These are phyloP conservation scores for Ormyrus labotus DNA, from an alignment of 2,888 invertebrate species.

Conservation along the genomic window DNA sequence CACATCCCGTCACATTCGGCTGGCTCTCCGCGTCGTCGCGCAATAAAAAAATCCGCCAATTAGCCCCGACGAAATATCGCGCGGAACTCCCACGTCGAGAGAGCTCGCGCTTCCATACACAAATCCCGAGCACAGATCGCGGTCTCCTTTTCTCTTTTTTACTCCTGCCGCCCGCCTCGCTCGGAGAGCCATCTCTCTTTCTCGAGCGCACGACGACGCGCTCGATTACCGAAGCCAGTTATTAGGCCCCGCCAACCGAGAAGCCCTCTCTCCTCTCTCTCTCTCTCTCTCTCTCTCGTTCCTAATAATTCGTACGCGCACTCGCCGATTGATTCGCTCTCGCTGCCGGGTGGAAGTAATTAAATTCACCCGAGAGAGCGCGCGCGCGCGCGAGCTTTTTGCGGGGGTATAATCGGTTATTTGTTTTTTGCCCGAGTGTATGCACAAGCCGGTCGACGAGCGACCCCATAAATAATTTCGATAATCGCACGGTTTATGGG, in stretches of 20 bases:
- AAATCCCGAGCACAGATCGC: neutral
- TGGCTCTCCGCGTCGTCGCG: neutral
- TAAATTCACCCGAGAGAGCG: conserved; percentile 23
- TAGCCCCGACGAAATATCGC: conserved; percentile 39
- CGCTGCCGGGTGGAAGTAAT: conserved; percentile 24
- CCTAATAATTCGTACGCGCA: conserved; percentile 34
- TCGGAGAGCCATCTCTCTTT: conserved; percentile 26
- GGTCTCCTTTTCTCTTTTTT: neutral
- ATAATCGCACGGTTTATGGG: conserved; percentile 40
- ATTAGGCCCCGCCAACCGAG: conserved; percentile 39
- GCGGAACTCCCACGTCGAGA: conserved; percentile 54
- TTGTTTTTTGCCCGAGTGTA: conserved; percentile 4
- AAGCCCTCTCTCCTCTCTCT: neutral
- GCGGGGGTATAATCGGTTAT: neutral
- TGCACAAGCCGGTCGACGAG: conserved; percentile 5
- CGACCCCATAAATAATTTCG: conserved; percentile 52
- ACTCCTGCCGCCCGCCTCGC: neutral
- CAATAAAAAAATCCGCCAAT: conserved; percentile 51
- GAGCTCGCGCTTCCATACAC: neutral
- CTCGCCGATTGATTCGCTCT: conserved; percentile 27
- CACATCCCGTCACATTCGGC: neutral
- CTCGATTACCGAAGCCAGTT: conserved; percentile 50
- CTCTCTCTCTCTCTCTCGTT: neutral
- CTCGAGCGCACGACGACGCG: conserved; percentile 30
- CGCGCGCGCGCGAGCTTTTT: neutral